Evolutionary conservation across 2,113 vertebrate species (phyloP), one percentile per base, ranked within the genome.

Genomic region (Egretta garzetta): DNA sequence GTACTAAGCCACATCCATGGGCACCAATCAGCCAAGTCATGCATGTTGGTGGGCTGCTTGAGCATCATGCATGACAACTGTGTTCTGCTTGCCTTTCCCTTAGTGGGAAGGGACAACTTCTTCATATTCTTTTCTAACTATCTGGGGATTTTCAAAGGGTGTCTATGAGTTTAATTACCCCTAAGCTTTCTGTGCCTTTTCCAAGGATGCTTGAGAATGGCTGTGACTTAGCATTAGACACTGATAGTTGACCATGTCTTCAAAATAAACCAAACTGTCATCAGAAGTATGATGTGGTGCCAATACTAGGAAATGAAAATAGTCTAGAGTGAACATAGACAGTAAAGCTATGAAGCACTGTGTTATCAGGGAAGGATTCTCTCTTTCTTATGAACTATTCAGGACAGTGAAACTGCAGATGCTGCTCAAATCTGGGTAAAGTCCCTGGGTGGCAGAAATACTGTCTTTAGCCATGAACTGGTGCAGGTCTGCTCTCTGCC

Each of bases 41-140:
- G 4, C 12, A 16, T 27, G 14, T 14, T 58, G 12, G 7, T 14
- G 71, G 32, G 12, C 30, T 75, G 41, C 41, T 43, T 43, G 41
- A 80, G 21, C 18, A 68, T 16, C 2, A 0, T 32, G 9, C 17
- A 26, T 37, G 19, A 32, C 41, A 76, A 17, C 4, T 7, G 0
- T 4, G 0, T 24, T 80, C 26, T 35, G 4, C 4, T 24, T 55
- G 3, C 19, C 49, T 75, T 50, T 74, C 20, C 27, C 15, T 71
- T 85, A 23, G 18, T 30, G 4, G 17, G 4, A 68, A 56, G 49
- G 26, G 14, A n/a, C 4, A 83, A 30, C 8, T 1, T 35, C 20
- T 60, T 73, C 1, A 30, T 80, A 62, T 91, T 37, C 9, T 43
- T 72, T 72, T 70, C 71, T 50, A 37, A 8, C 1, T 14, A 66